Base-by-base conservation (phyloP, 1,140 invertebrate species). In the Drosophila malerkotliana region DNA sequence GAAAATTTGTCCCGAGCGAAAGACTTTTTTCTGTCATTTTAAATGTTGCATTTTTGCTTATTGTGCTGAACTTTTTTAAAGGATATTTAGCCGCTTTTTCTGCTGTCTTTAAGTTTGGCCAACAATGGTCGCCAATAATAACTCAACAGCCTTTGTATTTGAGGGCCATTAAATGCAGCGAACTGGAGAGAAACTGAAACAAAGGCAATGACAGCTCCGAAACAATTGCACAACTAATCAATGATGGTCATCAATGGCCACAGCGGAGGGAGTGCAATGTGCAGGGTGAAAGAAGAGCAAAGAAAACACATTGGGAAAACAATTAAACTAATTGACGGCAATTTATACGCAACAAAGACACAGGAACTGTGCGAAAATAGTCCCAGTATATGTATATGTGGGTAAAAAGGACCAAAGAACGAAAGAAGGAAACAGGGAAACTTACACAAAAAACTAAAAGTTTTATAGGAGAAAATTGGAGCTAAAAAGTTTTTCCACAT, bases 241-340 rank as follows among this genome's bases (percentile, higher is more conserved):
- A 77, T 82, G 74, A 56, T 53, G 67, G 77, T 32, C 72, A 80
- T 83, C 81, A 69, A 71, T 78, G 62, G 59, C 44, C 45, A 41
- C 30, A 8, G 18, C 30, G 8, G 49, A 26, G 41, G 7, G 53
- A 56, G 53, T 62, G 68, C 37, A 64, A 24, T 10, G 59, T 0
- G 21, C 47, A 44, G 15, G 28, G 7, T 28, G 53, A 10, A 32
- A 18, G 41, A 44, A 49, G 15, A 28, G 44, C 8, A 41, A 41
- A 34, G 71, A 60, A 67, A 66, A 78, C 66, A 61, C 64, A 72
- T 62, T 67, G 62, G 69, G 63, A 72, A 82, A 84, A 84, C 77
- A 84, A 84, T 84, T 84, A 84, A 84, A 84, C 81, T 84, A 85
- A 84, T 84, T 84, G 81, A 77, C 67, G 83, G 81, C 80, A 84